These are phyloP conservation scores for Tetranychus cinnabarinus DNA, from an alignment of 1,140 invertebrate genomes.

Conservation along the genomic window DNA sequence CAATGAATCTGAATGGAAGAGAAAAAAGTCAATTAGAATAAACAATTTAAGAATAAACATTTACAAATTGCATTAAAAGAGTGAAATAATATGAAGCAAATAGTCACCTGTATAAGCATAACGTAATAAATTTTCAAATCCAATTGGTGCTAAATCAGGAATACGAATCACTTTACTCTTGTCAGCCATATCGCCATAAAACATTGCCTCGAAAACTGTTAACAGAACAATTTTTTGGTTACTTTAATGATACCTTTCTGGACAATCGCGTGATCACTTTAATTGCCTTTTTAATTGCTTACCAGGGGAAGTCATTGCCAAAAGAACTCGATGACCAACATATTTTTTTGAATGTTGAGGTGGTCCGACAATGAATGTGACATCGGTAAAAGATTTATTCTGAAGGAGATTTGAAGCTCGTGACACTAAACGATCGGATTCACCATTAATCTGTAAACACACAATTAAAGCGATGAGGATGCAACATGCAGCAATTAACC, in stretches of 20 bases:
- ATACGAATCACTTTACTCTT: conserved; percentile 18
- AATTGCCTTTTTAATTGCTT: neutral
- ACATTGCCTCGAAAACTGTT: conserved; percentile 17
- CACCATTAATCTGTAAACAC: neutral
- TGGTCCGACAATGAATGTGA: conserved; percentile 18
- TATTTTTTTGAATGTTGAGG: conserved; percentile 16
- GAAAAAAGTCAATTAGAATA: neutral
- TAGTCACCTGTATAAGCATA: conserved; percentile 12
- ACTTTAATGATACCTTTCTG: too few relatives aligned
- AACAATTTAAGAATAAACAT: neutral
- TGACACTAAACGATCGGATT: neutral
- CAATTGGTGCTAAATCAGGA: conserved; percentile 17
- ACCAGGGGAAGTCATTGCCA: conserved; percentile 17
- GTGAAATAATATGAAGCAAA: neutral
- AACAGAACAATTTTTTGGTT: neutral
- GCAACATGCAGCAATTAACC: neutral
- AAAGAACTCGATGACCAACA: conserved; percentile 17
- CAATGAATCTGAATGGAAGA: conserved; percentile 11
- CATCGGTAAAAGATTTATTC: conserved; percentile 17
- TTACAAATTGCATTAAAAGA: neutral
- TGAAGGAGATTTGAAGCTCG: conserved; percentile 12
- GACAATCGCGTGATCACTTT: too few relatives aligned
- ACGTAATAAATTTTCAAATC: conserved; percentile 17
- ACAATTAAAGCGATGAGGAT: neutral
- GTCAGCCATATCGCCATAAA: conserved; percentile 19